These are phyloP conservation scores for Montipora sp. DNA, from an alignment of 64 coral and sea anemone species.

Conservation along the genomic window DNA sequence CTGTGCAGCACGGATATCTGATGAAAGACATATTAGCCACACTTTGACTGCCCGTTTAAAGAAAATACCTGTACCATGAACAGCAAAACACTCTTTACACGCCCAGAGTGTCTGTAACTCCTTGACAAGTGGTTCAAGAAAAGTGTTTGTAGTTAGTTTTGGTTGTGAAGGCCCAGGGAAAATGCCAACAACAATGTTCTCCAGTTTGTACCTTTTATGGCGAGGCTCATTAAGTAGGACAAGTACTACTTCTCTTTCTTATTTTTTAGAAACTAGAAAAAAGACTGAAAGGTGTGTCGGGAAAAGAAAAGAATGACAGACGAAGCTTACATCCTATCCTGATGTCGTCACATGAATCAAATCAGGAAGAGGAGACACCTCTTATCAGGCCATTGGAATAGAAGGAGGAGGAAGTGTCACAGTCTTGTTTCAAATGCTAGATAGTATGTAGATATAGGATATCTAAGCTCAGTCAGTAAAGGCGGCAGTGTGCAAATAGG, in stretches of 20 bases:
- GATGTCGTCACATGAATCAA: background rate
- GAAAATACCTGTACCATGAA: background rate
- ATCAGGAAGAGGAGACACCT: no score
- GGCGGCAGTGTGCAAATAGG: no score
- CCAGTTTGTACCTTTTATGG: conserved; percentile 50
- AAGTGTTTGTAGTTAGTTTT: conserved; percentile 59
- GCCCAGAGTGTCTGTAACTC: conserved; percentile 57
- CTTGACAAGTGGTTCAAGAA: conserved; percentile 58
- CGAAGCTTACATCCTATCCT: background rate
- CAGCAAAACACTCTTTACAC: conserved; percentile 6
- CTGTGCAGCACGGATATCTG: conserved; percentile 45
- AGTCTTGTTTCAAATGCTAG: no score
- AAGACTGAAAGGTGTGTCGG: background rate
- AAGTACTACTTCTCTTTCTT: background rate
- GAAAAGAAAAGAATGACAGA: background rate
- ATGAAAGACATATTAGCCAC: conserved; percentile 39
- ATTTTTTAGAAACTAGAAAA: conserved; percentile 7
- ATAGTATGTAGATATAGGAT: no score
- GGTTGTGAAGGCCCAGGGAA: conserved; percentile 62
- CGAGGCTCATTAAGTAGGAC: conserved; percentile 44
- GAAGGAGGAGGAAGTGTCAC: no score
- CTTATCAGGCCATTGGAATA: no score
- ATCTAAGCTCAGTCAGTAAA: no score
- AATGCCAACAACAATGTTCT: conserved; percentile 65
- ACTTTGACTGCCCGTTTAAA: conserved; percentile 50